phyloP scores from a whole-genome alignment of 2,888 invertebrate species.

The Prosopocoilus inquinatus region DNA sequence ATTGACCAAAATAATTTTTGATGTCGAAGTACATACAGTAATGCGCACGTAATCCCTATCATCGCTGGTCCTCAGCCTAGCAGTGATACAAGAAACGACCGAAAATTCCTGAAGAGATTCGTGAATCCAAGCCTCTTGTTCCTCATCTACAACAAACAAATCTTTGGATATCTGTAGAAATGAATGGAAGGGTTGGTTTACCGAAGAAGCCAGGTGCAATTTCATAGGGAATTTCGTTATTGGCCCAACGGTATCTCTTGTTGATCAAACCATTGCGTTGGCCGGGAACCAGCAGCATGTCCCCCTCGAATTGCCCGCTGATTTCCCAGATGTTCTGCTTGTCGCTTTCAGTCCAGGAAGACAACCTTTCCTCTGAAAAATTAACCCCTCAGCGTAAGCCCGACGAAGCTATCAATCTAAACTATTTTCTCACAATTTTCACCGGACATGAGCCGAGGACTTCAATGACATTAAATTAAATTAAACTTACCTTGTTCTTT shows the following conservation, averaged over 20 bases:
- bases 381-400: not conserved
- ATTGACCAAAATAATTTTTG: not conserved
- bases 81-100: constrained; percentile 10
- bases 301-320: constrained; percentile 27
- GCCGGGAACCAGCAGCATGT: constrained; percentile 17
- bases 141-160: constrained; percentile 1
- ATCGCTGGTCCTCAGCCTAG: constrained; percentile 4
- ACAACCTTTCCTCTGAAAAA: constrained; percentile 16
- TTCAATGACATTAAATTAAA: not conserved
- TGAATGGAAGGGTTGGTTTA: not conserved
- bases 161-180: no score
- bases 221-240: constrained; percentile 21
- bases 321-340: constrained; percentile 24
- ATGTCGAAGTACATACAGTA: constrained; percentile 11
- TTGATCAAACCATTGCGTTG: constrained; percentile 20
- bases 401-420: not conserved
- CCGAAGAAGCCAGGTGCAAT: constrained; percentile 10
- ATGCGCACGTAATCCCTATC: constrained; percentile 16
- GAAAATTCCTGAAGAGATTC: constrained; percentile 7
- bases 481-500: not conserved
- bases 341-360: constrained; percentile 20
- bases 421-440: no score
- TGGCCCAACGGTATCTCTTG: constrained; percentile 14
- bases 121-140: constrained; percentile 1
- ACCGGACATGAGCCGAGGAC: not conserved